Conservation (phyloP, 37 sponge, comb jelly and placozoan genomes). For the Aphrocallistes beatrix region DNA sequence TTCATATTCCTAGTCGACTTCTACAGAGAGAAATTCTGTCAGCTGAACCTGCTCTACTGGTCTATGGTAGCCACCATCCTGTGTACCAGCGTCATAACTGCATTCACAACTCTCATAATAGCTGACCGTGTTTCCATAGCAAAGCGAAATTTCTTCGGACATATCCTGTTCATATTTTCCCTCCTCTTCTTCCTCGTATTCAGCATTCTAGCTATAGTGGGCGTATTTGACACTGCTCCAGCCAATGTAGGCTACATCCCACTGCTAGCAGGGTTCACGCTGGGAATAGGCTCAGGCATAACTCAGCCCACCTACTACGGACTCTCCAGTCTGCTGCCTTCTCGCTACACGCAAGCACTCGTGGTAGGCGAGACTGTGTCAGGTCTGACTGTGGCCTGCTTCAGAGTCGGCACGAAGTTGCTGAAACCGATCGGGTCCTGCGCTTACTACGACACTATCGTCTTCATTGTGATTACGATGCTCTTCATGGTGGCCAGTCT, state of each 20-base stretch:
- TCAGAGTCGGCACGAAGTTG: neutral
- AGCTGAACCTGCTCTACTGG: neutral
- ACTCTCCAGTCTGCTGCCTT: neutral
- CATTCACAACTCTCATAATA: neutral
- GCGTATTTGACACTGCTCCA: neutral
- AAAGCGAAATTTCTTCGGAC: neutral
- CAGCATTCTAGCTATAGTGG: neutral
- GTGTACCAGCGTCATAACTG: neutral
- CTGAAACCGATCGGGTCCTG: neutral
- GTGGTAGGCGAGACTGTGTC: slow-evolving; percentile 2
- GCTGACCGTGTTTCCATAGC: neutral
- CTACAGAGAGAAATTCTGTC: neutral
- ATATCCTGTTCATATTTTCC: neutral
- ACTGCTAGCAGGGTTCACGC: neutral
- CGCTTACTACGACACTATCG: neutral
- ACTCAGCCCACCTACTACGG: slow-evolving; percentile 3
- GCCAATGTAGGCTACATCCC: neutral
- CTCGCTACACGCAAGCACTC: neutral
- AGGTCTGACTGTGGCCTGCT: neutral
- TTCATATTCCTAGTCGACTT: neutral
- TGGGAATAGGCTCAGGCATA: slow-evolving; percentile 5
- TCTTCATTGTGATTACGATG: neutral
- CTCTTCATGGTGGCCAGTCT: neutral
- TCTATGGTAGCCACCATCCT: neutral
- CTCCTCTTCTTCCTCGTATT: neutral